Evolutionary conservation across 2,888 invertebrate species (phyloP).

Genomic region (Coelinius sp.): DNA sequence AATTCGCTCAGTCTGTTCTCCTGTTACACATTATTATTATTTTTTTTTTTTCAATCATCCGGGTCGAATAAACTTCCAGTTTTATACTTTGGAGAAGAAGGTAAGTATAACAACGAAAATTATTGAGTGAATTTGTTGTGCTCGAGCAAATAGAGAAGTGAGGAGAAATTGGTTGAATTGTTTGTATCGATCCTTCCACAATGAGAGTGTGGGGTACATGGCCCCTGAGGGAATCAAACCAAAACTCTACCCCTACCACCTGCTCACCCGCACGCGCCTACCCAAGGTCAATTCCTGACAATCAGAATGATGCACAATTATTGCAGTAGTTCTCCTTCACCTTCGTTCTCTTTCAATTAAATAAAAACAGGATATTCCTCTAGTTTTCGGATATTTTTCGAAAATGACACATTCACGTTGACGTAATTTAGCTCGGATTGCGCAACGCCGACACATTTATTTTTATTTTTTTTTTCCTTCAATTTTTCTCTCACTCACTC

Average conservation of each 20-base stretch:
- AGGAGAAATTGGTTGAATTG: background rate
- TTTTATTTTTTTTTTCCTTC: constrained; percentile 6
- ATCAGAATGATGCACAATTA: constrained; percentile 26
- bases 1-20: background rate
- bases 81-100: background rate
- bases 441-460: constrained; percentile 23
- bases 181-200: constrained; percentile 28
- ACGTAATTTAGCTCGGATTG: constrained; percentile 19
- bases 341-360: background rate
- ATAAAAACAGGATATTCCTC: background rate
- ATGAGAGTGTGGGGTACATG: background rate
- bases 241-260: background rate
- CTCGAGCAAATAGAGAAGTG: background rate
- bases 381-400: constrained; percentile 31
- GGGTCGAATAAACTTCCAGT: background rate
- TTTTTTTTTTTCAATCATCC: constrained; percentile 17
- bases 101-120: background rate
- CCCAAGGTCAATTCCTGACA: constrained; percentile 39
- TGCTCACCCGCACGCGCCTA: constrained; percentile 14
- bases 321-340: background rate
- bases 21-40: no score
- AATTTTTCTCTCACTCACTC: constrained; percentile 7
- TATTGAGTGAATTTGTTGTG: background rate
- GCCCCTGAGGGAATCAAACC: background rate
- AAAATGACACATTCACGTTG: constrained; percentile 32